Percentiles rank a stretch among this genome's conserved stretches.
Evolutionary conservation across 1,140 invertebrate species (phyloP).

Genomic region (Triops longicaudatus): DNA sequence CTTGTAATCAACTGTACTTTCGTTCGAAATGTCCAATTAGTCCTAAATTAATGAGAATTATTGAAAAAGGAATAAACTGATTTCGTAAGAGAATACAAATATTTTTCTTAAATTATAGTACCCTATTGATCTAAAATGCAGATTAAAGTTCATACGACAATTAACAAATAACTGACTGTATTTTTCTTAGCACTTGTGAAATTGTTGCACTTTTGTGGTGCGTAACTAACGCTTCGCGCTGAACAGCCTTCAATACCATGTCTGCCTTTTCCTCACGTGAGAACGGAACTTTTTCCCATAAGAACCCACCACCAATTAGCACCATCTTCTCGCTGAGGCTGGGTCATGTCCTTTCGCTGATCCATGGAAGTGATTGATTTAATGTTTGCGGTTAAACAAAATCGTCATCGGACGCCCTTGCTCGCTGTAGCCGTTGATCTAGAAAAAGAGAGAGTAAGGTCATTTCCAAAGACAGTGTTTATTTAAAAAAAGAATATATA

Average conservation of each 20-base stretch:
- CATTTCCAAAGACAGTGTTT: neutral
- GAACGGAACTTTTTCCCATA: neutral
- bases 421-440: neutral
- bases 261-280: neutral
- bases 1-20: too few species aligned
- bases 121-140: too few species aligned
- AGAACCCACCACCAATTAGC: neutral
- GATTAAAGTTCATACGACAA: neutral
- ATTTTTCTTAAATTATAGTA: too few species aligned
- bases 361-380: neutral
- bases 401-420: neutral
- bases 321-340: neutral
- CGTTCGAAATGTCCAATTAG: too few species aligned
- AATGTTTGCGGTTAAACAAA: neutral
- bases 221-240: neutral
- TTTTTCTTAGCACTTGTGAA: neutral
- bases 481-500: neutral
- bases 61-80: too few species aligned
- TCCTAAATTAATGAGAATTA: too few species aligned
- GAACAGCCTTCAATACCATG: neutral
- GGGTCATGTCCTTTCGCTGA: neutral
- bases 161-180: neutral
- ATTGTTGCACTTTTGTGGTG: neutral
- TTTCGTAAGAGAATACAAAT: too few species aligned
- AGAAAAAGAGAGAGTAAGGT: neutral